phyloP scores from a whole-genome alignment of 2,113 vertebrate species.

The Petromus typicus region DNA sequence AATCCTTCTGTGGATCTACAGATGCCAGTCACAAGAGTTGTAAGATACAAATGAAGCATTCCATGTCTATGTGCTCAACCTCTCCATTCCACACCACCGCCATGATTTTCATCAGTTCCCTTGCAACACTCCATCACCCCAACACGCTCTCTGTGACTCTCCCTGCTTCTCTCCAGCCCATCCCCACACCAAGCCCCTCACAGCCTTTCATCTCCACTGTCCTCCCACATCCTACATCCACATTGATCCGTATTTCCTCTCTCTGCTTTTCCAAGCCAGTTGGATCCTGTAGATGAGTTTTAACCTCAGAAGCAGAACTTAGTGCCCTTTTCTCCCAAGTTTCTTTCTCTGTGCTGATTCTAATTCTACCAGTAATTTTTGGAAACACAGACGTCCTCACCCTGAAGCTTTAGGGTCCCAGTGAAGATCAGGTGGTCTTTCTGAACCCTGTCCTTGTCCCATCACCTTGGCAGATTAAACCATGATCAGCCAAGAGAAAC shows the following conservation, averaged over 20 bases:
- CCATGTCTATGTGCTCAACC: neutral
- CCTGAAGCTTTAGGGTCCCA: neutral
- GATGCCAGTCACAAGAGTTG: neutral
- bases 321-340: neutral
- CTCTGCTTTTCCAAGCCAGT: neutral
- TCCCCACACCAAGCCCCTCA: neutral
- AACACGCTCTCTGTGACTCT: neutral
- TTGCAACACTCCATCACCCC: too few species aligned
- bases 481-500: neutral
- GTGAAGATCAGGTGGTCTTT: neutral
- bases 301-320: neutral
- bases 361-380: too few species aligned
- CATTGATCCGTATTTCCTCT: neutral
- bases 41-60: neutral
- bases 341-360: neutral
- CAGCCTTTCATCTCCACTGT: neutral
- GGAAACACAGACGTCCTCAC: neutral
- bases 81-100: neutral
- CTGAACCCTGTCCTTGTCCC: neutral
- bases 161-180: neutral
- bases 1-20: neutral
- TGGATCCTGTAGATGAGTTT: neutral
- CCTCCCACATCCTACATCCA: neutral
- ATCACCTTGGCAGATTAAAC: neutral
- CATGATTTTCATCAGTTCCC: neutral